Evolutionary conservation across 2,888 invertebrate genomes (phyloP).

Genomic region (Caenorhabditis sulstoni): DNA sequence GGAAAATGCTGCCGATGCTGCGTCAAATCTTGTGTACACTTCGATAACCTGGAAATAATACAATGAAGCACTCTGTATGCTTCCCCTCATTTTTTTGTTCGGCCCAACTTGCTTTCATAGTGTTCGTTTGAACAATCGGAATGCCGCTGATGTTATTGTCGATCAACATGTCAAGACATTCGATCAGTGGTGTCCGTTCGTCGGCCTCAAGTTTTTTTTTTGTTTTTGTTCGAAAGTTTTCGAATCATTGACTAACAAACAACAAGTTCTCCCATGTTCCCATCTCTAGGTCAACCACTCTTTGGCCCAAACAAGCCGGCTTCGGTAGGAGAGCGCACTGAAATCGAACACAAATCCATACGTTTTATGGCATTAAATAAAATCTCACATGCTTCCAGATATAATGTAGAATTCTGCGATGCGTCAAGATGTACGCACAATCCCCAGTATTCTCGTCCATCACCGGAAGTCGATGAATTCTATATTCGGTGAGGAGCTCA

Average conservation of each 20-base stretch:
- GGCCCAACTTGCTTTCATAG: slow-evolving; percentile 35
- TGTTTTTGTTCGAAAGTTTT: slow-evolving; percentile 4
- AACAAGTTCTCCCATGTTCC: slow-evolving; percentile 64
- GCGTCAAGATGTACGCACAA: slow-evolving; percentile 68
- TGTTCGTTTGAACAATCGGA: slow-evolving; percentile 59
- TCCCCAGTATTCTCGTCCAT: slow-evolving; percentile 65
- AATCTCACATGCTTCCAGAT: slow-evolving; percentile 60
- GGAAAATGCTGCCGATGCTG: slow-evolving; percentile 60
- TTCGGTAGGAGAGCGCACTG: slow-evolving; percentile 62
- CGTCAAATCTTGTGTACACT: slow-evolving; percentile 68
- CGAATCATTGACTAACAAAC: slow-evolving; percentile 41
- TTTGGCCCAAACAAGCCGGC: slow-evolving; percentile 53
- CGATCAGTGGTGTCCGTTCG: slow-evolving; percentile 61
- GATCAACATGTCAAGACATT: slow-evolving; percentile 64
- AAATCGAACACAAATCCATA: slow-evolving; percentile 17
- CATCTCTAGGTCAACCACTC: slow-evolving; percentile 54
- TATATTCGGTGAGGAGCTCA: slow-evolving; percentile 48
- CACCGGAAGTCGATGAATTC: slow-evolving; percentile 67
- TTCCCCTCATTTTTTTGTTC: background rate
- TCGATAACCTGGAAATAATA: slow-evolving; percentile 51
- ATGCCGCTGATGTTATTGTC: slow-evolving; percentile 65
- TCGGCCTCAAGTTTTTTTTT: slow-evolving; percentile 47
- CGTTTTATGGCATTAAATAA: background rate
- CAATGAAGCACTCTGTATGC: too few species aligned
- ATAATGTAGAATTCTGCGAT: slow-evolving; percentile 64